Base-by-base conservation (phyloP, 2,888 invertebrate species). In the Brachypterus glaber region DNA sequence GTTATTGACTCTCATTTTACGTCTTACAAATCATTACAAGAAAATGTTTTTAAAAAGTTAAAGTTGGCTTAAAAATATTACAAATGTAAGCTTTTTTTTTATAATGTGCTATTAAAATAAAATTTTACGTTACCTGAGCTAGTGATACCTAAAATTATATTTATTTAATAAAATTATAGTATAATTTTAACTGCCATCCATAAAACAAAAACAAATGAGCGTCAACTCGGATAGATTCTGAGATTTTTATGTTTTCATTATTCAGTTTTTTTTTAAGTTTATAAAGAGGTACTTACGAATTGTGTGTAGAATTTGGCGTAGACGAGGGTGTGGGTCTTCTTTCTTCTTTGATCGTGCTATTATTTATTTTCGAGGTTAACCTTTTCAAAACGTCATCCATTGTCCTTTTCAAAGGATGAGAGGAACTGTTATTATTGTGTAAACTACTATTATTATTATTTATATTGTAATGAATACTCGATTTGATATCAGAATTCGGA, bases 361-460 rank as follows among this genome's bases (percentile, higher is more conserved):
- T 81, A 62, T 82, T 80, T 78, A 85, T 84, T 68, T 88, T 89
- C 45, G 86, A 84, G 48, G 86, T 88, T 52, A 74, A 73, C 63
- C 85, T 76, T 67, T 87, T 86, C 36, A 89, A 72, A 30, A 91
- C 90, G 70, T 90, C 88, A 70, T 91, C 90, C 90, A 91, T 90
- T 44, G 88, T 84, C 64, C 83, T 72, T 67, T 84, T 84, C 52
- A 75, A 71, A 43, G 76, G 75, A 40, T 73, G 73, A 48, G 66
- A 70, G 47, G 66, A 65, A 69, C 68, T 62, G 57, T 77, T 77
- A 52, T 76, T 77, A 57, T 77, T 77, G 58, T 73, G 67, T 62
- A 77, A 65, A 58, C 74, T 76, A 64, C 72, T 76, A 59, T 77
- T 80, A 58, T 76, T 72, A 46, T 76, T 71, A n/a, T n/a, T n/a